Evolutionary conservation across 1,140 invertebrate genomes (phyloP).

Genomic region (Drosophila baimaii): DNA sequence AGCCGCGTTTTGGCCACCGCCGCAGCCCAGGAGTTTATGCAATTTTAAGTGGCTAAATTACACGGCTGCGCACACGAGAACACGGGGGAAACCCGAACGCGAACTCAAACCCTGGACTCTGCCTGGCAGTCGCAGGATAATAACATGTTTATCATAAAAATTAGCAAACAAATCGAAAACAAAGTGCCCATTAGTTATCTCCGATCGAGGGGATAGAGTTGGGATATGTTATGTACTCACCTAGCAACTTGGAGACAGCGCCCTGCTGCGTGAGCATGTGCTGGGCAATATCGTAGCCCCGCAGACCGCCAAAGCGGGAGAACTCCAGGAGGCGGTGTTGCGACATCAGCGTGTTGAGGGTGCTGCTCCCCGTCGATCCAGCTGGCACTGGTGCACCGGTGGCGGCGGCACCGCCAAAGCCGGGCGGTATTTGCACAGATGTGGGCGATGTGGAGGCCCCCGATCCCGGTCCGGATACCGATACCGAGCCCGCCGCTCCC

Average conservation of each 20-base stretch:
- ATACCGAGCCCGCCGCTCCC: constrained; percentile 45
- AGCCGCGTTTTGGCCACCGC: constrained; percentile 44
- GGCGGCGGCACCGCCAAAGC: constrained; percentile 83
- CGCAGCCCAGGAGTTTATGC: constrained; percentile 67
- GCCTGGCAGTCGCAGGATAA: constrained; percentile 53
- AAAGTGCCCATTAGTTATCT: constrained; percentile 67
- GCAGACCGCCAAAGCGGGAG: constrained; percentile 91
- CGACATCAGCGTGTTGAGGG: constrained; percentile 88
- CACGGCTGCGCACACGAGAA: constrained; percentile 38
- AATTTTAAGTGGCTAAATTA: constrained; percentile 82
- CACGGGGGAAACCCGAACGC: constrained; percentile 7
- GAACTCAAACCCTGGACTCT: not conserved
- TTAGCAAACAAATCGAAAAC: constrained; percentile 78
- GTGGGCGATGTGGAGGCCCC: constrained; percentile 61
- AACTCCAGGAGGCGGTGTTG: constrained; percentile 92
- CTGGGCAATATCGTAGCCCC: constrained; percentile 95
- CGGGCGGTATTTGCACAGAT: constrained; percentile 84
- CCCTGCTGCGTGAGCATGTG: constrained; percentile 95
- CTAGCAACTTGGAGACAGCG: constrained; percentile 95
- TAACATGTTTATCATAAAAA: constrained; percentile 78
- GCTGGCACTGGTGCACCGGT: constrained; percentile 80
- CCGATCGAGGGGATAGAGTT: constrained; percentile 2
- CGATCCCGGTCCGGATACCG: constrained; percentile 45
- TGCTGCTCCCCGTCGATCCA: constrained; percentile 85
- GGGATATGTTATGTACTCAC: constrained; percentile 86